Base-by-base conservation (phyloP, 2,113 vertebrate genomes). In the Pachypanchax playfairii region DNA sequence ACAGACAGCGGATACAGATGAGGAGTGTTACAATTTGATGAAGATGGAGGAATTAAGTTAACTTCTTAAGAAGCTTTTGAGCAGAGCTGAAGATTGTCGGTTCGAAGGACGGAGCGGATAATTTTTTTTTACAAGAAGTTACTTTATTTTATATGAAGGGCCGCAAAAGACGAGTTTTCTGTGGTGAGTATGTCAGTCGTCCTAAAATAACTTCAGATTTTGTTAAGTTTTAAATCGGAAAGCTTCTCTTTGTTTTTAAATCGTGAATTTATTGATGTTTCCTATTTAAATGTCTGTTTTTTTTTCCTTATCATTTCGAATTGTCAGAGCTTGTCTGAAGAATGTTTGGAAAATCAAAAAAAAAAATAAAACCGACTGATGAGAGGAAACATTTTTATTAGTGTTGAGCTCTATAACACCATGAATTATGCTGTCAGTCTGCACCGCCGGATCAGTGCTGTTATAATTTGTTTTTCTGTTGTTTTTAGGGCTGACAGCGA, bases 11-110 rank as follows among this genome's bases (percentile, higher is more conserved):
- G 22, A 26, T 11, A 31, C 46, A 38, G 33, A 75, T 31, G 52
- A 73, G 60, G 60, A 73, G 44, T 41, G 33, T 8, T 48, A 60
- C 38, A 60, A 39, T 70, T 49, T 36, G 52, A 20, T 73, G 29
- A 70, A 73, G 43, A 72, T 81, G 74, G 67, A 86, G 71, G 59
- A 53, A 57, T 56, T 61, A 22, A 71, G 65, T 63, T 18, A 60
- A 62, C 24, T 26, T 54, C 18, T 55, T 69, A 60, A 65, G 55
- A 25, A 73, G 65, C 41, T 72, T 75, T 84, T 70, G 64, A 62
- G 36, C 47, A 70, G 33, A 42, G 46, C 54, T 52, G 51, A 56
- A 38, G 50, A 74, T 17, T 44, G 20, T 10, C 15, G 53, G 17
- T 33, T 58, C 41, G 43, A 17, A 62, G 52, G 42, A 51, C 26